These are phyloP conservation scores for Stomatorhinus ivindoensis DNA, from an alignment of 2,113 vertebrate species.

Conservation along the genomic window DNA sequence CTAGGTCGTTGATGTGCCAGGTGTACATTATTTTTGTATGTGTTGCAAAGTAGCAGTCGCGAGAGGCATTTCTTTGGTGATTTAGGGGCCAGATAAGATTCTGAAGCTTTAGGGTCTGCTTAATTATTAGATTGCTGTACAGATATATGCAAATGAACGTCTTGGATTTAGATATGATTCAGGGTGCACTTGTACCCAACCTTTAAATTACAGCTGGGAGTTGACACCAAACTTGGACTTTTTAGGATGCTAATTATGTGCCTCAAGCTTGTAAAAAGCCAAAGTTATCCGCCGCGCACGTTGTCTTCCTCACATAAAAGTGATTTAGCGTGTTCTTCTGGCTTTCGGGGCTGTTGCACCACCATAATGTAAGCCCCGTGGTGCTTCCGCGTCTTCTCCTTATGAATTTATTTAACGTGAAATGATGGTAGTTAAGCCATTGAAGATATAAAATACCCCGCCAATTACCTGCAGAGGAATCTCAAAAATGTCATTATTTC, in stretches of 20 bases:
- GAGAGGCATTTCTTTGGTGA: background rate
- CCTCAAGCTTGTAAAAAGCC: conserved; percentile 16
- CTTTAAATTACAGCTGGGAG: conserved; percentile 35
- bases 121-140: background rate
- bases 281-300: conserved; percentile 47
- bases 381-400: conserved; percentile 44
- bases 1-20: background rate
- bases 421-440: conserved; percentile 34
- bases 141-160: background rate
- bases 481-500: conserved; percentile 30
- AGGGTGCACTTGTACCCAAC: background rate
- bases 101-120: background rate
- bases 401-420: conserved; percentile 32
- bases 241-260: conserved; percentile 30
- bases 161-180: background rate
- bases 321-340: conserved; percentile 62
- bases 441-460: conserved; percentile 28
- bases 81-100: background rate
- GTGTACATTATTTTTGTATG: background rate
- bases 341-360: conserved; percentile 57
- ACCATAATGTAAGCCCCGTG: conserved; percentile 57
- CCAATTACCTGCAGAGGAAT: conserved; percentile 38
- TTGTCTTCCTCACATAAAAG: conserved; percentile 62
- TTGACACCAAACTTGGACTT: conserved; percentile 26
- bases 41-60: background rate